phyloP scores from a whole-genome alignment of 2,888 invertebrate genomes.

The Drosophila demipolita region DNA sequence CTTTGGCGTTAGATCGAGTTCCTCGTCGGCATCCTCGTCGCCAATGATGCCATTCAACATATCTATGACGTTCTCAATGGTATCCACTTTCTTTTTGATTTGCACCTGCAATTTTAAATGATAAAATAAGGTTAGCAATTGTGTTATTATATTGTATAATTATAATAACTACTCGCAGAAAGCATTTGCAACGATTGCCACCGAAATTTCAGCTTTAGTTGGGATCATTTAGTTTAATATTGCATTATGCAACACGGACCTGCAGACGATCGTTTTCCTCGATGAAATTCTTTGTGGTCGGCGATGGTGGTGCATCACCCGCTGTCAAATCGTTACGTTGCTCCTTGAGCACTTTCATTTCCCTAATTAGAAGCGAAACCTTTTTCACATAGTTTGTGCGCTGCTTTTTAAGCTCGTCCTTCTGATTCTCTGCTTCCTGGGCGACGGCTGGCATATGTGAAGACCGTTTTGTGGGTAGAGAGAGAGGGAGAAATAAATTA shows the following conservation, averaged over 20 bases:
- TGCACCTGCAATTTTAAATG: conserved; percentile 75
- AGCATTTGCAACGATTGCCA: neutral
- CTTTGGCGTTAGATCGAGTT: conserved; percentile 54
- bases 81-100: conserved; percentile 86
- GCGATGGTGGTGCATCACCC: conserved; percentile 88
- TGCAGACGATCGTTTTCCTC: conserved; percentile 94
- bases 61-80: conserved; percentile 94
- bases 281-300: conserved; percentile 91
- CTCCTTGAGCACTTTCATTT: conserved; percentile 91
- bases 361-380: conserved; percentile 90
- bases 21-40: conserved; percentile 86
- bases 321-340: conserved; percentile 91
- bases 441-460: conserved; percentile 88
- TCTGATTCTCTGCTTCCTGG: conserved; percentile 93
- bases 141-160: neutral
- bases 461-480: conserved; percentile 35
- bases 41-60: conserved; percentile 94
- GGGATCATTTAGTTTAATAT: neutral
- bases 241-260: conserved; percentile 86
- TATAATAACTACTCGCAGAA: neutral
- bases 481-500: conserved; percentile 54
- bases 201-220: neutral
- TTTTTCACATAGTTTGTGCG: conserved; percentile 93
- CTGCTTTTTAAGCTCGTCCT: conserved; percentile 91
- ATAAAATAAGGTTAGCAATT: neutral